Conservation (phyloP, 2,113 vertebrate species). For the Psophia crepitans region DNA sequence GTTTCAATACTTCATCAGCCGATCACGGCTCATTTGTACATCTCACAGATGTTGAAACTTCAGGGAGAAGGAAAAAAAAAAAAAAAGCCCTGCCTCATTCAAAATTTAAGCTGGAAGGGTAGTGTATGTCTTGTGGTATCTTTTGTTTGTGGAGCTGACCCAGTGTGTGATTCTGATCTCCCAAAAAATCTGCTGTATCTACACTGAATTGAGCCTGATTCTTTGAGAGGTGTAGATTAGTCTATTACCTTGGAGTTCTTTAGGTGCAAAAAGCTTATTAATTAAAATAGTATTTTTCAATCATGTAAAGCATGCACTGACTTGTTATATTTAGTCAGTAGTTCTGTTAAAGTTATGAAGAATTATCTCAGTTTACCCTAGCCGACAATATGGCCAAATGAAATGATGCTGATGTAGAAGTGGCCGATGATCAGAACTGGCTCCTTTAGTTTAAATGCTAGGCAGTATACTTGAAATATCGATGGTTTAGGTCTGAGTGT, state of each 20-base stretch:
- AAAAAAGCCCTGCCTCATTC: background rate
- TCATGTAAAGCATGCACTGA: background rate
- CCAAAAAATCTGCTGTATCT: background rate
- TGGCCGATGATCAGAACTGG: background rate
- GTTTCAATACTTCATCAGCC: conserved; percentile 73
- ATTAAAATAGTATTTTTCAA: background rate
- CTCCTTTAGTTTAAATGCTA: background rate
- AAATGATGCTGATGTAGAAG: background rate
- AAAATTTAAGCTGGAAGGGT: conserved; percentile 43
- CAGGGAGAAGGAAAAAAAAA: background rate
- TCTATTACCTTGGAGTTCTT: background rate
- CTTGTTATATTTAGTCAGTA: background rate
- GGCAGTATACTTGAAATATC: background rate
- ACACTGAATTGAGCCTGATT: background rate
- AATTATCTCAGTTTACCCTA: background rate
- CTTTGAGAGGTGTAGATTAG: background rate
- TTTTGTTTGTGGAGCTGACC: conserved; percentile 19
- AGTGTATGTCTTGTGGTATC: background rate
- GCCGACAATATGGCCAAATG: background rate
- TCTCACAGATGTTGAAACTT: conserved; percentile 66
- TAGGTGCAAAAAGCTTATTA: background rate
- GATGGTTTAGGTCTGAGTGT: background rate
- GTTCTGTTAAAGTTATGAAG: background rate
- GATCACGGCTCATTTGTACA: conserved; percentile 65
- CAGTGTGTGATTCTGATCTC: background rate